phyloP scores from a whole-genome alignment of 2,113 vertebrate species.

The Galemys pyrenaicus region DNA sequence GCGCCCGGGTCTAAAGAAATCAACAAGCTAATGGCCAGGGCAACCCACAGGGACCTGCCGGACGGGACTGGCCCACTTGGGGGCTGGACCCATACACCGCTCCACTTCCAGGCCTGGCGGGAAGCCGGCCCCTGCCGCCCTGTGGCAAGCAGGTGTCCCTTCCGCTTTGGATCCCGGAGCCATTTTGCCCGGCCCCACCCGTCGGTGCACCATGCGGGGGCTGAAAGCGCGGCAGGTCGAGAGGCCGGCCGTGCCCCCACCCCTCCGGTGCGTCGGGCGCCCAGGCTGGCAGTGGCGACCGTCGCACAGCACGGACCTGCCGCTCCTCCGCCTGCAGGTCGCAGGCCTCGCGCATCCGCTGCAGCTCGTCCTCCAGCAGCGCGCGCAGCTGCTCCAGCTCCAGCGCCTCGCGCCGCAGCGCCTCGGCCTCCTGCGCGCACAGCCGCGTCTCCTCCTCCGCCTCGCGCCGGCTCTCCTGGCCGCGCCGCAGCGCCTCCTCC shows the following conservation, averaged over 20 bases:
- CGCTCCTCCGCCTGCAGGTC: conserved; percentile 85
- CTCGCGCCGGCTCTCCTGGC: conserved; percentile 84
- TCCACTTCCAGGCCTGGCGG: background rate
- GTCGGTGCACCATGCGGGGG: rapidly evolving
- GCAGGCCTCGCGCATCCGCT: conserved; percentile 87
- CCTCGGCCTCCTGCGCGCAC: conserved; percentile 87
- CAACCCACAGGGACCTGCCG: background rate
- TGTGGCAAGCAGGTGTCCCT: background rate
- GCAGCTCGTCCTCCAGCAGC: conserved; percentile 89
- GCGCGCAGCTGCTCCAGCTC: conserved; percentile 87
- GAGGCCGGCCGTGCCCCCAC: too few species aligned
- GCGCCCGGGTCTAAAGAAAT: background rate
- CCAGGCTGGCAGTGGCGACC: rapidly evolving
- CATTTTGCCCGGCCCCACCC: background rate
- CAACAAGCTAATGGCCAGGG: background rate
- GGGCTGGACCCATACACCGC: rapidly evolving
- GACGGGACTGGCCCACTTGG: rapidly evolving
- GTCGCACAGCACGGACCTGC: conserved; percentile 86
- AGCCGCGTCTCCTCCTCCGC: conserved; percentile 88
- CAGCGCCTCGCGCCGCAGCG: conserved; percentile 84
- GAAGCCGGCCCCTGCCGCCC: background rate
- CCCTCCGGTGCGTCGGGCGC: background rate
- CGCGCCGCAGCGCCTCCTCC: conserved; percentile 86
- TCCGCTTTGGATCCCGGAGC: background rate
- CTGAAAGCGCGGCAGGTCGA: rapidly evolving